Conservation (phyloP, 1,140 invertebrate species). For the Hylaeus volcanicus region DNA sequence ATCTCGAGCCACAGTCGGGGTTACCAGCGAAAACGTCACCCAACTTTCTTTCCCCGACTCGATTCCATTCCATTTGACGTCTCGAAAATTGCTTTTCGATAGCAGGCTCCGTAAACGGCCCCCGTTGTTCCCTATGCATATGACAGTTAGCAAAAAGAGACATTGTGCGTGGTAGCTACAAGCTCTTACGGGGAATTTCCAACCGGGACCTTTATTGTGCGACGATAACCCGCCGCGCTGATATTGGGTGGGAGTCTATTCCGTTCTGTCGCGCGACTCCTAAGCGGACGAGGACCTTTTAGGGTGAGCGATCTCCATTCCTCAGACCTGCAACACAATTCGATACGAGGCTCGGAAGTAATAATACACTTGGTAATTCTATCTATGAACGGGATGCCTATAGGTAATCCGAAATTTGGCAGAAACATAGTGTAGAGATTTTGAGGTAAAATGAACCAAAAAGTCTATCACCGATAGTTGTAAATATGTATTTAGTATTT, state of each 20-base stretch:
- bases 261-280: neutral
- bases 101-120: conserved; percentile 55
- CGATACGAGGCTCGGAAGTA: too few relatives aligned
- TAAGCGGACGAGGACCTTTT: neutral
- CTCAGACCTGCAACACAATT: neutral
- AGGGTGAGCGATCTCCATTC: too few relatives aligned
- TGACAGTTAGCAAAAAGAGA: conserved; percentile 63
- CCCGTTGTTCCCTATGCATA: conserved; percentile 66
- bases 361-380: too few relatives aligned
- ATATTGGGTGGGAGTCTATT: neutral
- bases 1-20: conserved; percentile 42
- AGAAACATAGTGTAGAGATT: too few relatives aligned
- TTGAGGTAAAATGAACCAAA: too few relatives aligned
- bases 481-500: too few relatives aligned
- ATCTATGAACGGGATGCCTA: too few relatives aligned
- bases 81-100: conserved; percentile 71
- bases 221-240: conserved; percentile 9
- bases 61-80: conserved; percentile 66
- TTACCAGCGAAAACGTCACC: conserved; percentile 56
- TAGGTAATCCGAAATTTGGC: too few relatives aligned
- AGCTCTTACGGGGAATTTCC: conserved; percentile 36
- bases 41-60: conserved; percentile 52
- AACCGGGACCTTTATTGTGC: neutral
- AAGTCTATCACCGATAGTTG: too few relatives aligned
- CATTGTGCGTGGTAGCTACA: conserved; percentile 43